A percentile compares a stretch with the other conserved stretches of the same genome.
These are phyloP conservation scores for Tipula lateralis DNA, from an alignment of 2,888 invertebrate genomes.

Conservation along the genomic window DNA sequence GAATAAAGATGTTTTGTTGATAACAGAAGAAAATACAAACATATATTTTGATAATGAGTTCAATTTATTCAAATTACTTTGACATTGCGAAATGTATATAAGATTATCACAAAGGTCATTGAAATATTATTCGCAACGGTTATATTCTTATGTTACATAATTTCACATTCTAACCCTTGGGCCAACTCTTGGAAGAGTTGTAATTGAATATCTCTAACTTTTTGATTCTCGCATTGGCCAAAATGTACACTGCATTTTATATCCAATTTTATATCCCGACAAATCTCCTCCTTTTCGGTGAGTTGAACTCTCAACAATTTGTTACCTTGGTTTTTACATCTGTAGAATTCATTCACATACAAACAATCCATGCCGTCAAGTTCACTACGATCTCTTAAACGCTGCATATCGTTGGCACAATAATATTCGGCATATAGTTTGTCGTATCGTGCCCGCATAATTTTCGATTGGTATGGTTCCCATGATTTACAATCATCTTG, in stretches of 20 bases:
- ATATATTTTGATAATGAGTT: too few relatives aligned
- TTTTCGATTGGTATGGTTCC: neutral
- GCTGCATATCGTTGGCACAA: neutral
- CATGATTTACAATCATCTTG: neutral
- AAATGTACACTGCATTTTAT: neutral
- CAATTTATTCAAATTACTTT: too few relatives aligned
- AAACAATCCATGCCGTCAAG: neutral
- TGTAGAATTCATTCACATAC: neutral
- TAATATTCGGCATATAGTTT: neutral
- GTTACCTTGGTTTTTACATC: neutral
- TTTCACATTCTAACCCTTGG: neutral
- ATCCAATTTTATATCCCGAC: neutral
- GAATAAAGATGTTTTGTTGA: too few relatives aligned
- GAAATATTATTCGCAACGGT: too few relatives aligned
- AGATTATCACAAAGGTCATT: too few relatives aligned
- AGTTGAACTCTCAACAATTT: neutral
- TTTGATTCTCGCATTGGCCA: neutral
- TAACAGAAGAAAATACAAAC: too few relatives aligned
- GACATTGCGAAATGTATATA: too few relatives aligned
- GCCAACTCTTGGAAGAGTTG: neutral
- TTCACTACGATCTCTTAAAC: neutral
- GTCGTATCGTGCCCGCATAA: neutral
- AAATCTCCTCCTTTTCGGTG: neutral
- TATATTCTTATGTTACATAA: too few relatives aligned
- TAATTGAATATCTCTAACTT: neutral